A percentile compares a stretch with the other conserved stretches of the same genome.
Conservation (phyloP, 2,797 vertebrate species). For the Avahi laniger region DNA sequence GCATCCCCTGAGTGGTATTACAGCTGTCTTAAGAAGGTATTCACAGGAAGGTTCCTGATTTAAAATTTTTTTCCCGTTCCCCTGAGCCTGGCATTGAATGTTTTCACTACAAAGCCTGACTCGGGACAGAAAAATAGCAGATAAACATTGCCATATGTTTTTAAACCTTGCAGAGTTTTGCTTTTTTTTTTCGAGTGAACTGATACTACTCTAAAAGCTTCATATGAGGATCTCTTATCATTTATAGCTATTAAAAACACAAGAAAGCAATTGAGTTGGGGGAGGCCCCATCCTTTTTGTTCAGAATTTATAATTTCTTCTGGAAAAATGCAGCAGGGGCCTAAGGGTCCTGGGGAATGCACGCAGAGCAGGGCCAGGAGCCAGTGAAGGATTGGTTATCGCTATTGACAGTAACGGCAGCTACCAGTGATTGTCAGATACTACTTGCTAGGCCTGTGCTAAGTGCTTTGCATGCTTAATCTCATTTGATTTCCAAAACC, state of each 20-base stretch:
- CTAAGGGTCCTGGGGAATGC: not conserved
- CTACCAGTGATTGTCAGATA: not conserved
- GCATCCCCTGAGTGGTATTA: slow-evolving; percentile 60
- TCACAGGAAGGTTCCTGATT: slow-evolving; percentile 53
- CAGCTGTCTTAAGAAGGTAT: slow-evolving; percentile 66
- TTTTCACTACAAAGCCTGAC: slow-evolving; percentile 66
- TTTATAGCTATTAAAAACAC: slow-evolving; percentile 54
- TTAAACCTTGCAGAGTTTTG: not conserved
- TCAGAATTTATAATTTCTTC: not conserved
- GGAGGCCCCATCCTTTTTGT: not conserved
- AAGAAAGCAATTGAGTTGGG: not conserved
- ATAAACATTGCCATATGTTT: slow-evolving; percentile 71
- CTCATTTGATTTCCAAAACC: not conserved
- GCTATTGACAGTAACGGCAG: not conserved
- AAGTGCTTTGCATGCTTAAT: not conserved
- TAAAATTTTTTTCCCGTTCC: not conserved
- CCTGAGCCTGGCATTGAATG: slow-evolving; percentile 38
- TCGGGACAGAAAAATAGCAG: slow-evolving; percentile 56
- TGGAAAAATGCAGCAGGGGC: not conserved
- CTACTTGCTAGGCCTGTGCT: not conserved
- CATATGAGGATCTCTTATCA: slow-evolving; percentile 43
- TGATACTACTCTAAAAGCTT: slow-evolving; percentile 39
- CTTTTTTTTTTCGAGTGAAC: not conserved
- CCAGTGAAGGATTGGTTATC: not conserved
- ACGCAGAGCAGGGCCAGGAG: not conserved